These are phyloP conservation scores for Narcine bancroftii DNA, from an alignment of 2,113 vertebrate species.

Conservation along the genomic window DNA sequence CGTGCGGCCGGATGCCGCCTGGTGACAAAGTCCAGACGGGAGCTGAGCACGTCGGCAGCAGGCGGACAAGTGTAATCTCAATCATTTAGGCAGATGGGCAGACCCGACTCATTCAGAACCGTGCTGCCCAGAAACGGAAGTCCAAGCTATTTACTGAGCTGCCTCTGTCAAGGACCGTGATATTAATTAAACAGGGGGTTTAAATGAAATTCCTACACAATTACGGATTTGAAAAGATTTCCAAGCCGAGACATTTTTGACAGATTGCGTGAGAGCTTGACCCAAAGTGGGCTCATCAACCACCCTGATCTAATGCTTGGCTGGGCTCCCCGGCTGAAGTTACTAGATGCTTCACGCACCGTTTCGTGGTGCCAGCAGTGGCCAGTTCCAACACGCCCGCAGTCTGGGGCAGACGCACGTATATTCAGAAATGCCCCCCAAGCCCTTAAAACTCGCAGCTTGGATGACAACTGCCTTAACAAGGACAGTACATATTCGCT, in stretches of 20 bases:
- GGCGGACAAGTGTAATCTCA: background rate
- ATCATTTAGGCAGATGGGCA: background rate
- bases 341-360: background rate
- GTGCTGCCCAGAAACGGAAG: background rate
- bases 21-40: slow-evolving; percentile 11
- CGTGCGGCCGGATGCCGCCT: slow-evolving; percentile 16
- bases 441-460: background rate
- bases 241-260: background rate
- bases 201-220: background rate
- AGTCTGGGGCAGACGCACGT: background rate
- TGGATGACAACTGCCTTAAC: background rate
- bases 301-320: background rate
- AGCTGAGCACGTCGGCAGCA: background rate
- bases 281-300: background rate
- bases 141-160: background rate
- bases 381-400: background rate
- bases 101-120: background rate
- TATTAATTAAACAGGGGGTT: background rate
- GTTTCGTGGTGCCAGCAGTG: background rate
- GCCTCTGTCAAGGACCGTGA: background rate
- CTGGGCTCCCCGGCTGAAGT: background rate
- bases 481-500: background rate
- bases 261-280: background rate
- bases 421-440: background rate
- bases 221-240: background rate